Conservation (phyloP, 2,113 vertebrate species). For the Silurus asotus region DNA sequence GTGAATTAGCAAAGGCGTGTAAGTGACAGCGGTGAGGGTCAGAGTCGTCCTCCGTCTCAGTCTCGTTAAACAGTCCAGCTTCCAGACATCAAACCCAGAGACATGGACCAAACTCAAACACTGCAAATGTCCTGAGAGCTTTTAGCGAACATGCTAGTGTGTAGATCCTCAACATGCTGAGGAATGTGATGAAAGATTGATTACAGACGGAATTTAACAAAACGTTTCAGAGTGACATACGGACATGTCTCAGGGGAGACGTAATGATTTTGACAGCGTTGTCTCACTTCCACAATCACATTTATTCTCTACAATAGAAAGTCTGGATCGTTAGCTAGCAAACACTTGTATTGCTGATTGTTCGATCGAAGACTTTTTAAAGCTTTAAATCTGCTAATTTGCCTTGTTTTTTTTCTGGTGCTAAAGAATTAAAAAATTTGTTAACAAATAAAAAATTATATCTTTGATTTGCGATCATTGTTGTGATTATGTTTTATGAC, state of each 20-base stretch:
- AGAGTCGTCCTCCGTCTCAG: background rate
- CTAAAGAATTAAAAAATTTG: too few species aligned
- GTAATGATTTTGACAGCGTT: background rate
- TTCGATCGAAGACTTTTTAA: background rate
- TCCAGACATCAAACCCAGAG: background rate
- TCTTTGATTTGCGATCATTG: too few species aligned
- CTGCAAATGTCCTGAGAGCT: background rate
- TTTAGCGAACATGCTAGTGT: too few species aligned
- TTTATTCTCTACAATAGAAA: background rate
- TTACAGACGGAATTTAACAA: background rate
- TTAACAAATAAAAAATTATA: too few species aligned
- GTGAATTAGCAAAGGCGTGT: constrained; percentile 1
- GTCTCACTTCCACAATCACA: background rate
- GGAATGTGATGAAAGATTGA: background rate
- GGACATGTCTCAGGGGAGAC: background rate
- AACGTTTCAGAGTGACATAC: background rate
- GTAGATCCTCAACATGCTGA: too few species aligned
- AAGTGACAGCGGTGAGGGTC: background rate
- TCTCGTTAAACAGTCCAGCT: background rate
- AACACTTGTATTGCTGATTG: too few species aligned
- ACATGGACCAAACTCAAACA: background rate
- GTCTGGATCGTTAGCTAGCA: background rate
- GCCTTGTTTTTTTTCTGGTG: background rate
- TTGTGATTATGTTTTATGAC: too few species aligned
- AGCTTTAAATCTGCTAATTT: background rate